Conservation (phyloP, 2,113 vertebrate species). For the Procavia capensis region DNA sequence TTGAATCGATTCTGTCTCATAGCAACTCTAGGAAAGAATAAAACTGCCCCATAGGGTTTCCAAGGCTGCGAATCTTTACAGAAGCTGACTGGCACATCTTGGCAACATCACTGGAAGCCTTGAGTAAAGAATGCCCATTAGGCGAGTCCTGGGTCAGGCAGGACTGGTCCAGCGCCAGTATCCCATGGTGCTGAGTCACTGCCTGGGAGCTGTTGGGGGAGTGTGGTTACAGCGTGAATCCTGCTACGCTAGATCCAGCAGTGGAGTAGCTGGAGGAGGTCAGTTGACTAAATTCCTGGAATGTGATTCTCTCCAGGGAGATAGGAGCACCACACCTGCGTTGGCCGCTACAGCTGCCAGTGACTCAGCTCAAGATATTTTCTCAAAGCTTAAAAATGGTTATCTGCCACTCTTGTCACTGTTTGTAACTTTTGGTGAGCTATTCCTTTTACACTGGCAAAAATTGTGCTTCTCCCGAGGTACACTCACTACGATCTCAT, state of each 20-base stretch:
- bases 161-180: background rate
- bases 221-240: background rate
- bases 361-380: background rate
- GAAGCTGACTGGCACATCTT: background rate
- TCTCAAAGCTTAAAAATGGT: background rate
- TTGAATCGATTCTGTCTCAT: too few species aligned
- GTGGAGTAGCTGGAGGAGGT: background rate
- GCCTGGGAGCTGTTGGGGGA: background rate
- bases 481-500: background rate
- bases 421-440: background rate
- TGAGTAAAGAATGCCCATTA: background rate
- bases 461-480: background rate
- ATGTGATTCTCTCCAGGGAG: background rate
- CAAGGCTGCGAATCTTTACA: too few species aligned
- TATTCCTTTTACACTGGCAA: background rate
- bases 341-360: too few species aligned
- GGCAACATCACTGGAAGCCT: background rate
- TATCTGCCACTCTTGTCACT: background rate
- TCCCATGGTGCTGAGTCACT: background rate
- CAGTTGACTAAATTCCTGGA: background rate
- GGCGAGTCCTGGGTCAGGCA: background rate
- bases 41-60: too few species aligned
- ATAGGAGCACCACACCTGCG: rapidly evolving
- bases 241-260: background rate
- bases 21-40: too few species aligned